Percentiles rank a stretch among this genome's conserved stretches.
These are phyloP conservation scores for Physella acuta DNA, from an alignment of 1,140 invertebrate species.

Conservation along the genomic window DNA sequence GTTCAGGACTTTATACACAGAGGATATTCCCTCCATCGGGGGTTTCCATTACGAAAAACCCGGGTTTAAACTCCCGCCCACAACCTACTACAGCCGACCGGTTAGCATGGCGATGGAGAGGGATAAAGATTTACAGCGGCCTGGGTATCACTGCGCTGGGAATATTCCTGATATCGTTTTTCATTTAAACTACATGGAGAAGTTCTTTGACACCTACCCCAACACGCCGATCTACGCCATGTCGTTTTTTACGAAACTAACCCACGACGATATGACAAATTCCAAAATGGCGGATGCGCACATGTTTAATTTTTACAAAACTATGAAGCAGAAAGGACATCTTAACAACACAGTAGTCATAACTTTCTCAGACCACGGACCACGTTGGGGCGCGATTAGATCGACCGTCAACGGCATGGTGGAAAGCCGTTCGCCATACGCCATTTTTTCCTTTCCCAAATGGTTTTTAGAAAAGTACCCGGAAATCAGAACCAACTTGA, in stretches of 20 bases:
- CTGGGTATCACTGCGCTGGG: not conserved
- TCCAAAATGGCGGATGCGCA: not conserved
- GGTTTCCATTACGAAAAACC: not conserved
- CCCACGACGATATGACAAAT: not conserved
- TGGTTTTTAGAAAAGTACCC: not conserved
- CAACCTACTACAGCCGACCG: not conserved
- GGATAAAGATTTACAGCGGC: not conserved
- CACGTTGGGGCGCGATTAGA: constrained; percentile 77
- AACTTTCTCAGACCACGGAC: constrained; percentile 88
- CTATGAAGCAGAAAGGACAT: constrained; percentile 4
- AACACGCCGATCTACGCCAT: not conserved
- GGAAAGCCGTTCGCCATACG: constrained; percentile 5
- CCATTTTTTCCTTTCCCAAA: not conserved
- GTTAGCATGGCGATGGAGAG: not conserved
- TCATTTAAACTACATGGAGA: not conserved
- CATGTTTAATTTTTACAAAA: not conserved
- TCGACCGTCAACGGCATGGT: constrained; percentile 33
- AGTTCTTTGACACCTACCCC: not conserved
- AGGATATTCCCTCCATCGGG: not conserved
- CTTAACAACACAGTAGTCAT: constrained; percentile 67
- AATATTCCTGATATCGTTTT: not conserved
- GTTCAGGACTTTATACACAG: not conserved
- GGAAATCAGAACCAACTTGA: not conserved
- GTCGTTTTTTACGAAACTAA: not conserved
- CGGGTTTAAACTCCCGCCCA: not conserved